Conservation (phyloP, 2,797 vertebrate species). For the Xiphophorus birchmanni region DNA sequence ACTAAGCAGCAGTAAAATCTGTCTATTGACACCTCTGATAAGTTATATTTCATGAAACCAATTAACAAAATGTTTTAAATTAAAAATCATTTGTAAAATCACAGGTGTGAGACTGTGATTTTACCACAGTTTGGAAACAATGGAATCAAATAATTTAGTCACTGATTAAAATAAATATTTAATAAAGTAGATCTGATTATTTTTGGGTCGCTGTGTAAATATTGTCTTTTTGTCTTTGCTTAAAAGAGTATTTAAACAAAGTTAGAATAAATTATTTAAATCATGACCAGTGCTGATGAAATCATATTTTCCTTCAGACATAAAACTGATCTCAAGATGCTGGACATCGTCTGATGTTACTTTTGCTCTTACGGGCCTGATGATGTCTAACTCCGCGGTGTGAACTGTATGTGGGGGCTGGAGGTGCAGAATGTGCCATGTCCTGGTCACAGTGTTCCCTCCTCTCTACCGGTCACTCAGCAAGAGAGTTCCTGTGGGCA, state of each 20-base stretch:
- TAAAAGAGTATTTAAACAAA: too few species aligned
- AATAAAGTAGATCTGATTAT: not conserved
- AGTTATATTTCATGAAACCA: not conserved
- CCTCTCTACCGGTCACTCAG: conserved; percentile 76
- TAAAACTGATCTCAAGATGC: conserved; percentile 25
- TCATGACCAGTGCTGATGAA: not conserved
- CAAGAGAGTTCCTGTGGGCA: conserved; percentile 77
- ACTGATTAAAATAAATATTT: not conserved
- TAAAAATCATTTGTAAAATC: not conserved
- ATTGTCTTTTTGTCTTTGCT: not conserved
- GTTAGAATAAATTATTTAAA: not conserved
- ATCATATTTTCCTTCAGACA: conserved; percentile 4
- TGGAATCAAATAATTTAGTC: not conserved
- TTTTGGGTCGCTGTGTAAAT: not conserved
- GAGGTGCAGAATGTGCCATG: conserved; percentile 71
- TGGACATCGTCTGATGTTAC: conserved; percentile 47
- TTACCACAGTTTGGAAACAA: not conserved
- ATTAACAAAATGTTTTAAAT: not conserved
- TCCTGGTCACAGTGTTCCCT: conserved; percentile 77
- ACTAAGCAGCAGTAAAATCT: not conserved
- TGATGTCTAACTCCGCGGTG: conserved; percentile 61
- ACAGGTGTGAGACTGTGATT: not conserved
- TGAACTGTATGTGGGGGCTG: conserved; percentile 72
- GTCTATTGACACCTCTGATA: not conserved
- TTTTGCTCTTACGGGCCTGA: conserved; percentile 49